phyloP scores from a whole-genome alignment of 2,888 invertebrate genomes.

The Sarcophaga rosellei region DNA sequence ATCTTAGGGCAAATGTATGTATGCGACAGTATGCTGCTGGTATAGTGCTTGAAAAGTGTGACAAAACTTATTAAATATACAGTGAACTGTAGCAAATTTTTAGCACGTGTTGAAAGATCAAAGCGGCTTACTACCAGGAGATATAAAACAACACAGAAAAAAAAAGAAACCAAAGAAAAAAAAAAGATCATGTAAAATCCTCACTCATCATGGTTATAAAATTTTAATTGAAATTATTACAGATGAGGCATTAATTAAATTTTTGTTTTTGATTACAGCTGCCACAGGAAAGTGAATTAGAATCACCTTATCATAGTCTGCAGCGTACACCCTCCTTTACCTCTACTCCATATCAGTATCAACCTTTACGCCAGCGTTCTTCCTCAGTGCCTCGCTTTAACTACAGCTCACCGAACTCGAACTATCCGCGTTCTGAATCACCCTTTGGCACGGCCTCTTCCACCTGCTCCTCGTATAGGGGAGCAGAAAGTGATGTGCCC shows the following conservation, averaged over 20 bases:
- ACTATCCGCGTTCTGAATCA: constrained; percentile 75
- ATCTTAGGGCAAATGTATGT: not conserved
- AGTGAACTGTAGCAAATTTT: constrained; percentile 52
- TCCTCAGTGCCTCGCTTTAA: constrained; percentile 77
- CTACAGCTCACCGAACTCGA: constrained; percentile 71
- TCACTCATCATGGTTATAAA: constrained; percentile 53
- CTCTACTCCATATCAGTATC: constrained; percentile 56
- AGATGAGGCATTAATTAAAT: constrained; percentile 22
- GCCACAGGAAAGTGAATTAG: constrained; percentile 77
- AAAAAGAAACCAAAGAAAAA: not conserved
- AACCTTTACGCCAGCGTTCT: constrained; percentile 73
- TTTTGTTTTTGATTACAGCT: constrained; percentile 71
- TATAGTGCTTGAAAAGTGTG: constrained; percentile 51
- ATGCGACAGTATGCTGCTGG: not conserved
- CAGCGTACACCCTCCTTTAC: constrained; percentile 62
- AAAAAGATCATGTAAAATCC: constrained; percentile 30
- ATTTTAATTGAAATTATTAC: constrained; percentile 45
- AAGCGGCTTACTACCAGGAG: not conserved
- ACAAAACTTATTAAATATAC: constrained; percentile 64
- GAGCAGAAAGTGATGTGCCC: constrained; percentile 74
- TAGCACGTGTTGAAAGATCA: constrained; percentile 66
- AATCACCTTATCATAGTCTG: constrained; percentile 56
- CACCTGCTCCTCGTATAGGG: constrained; percentile 76
- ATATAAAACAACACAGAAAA: not conserved
- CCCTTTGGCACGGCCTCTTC: constrained; percentile 78